Evolutionary conservation across 2,113 vertebrate species (phyloP).

Genomic region (Prinia subflava): DNA sequence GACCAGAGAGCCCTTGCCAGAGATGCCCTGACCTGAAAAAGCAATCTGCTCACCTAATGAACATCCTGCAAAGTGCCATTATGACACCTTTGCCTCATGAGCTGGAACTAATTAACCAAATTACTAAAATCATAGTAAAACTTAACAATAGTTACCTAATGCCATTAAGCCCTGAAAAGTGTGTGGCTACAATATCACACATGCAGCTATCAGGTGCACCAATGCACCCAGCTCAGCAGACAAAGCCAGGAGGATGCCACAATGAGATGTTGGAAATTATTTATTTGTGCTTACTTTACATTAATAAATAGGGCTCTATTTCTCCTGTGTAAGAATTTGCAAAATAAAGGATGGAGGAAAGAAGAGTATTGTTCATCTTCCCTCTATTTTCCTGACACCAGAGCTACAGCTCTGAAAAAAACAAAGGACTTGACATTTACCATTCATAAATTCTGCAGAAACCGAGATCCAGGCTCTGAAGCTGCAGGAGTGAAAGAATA

Average conservation of each 20-base stretch:
- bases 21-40: not conserved
- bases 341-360: constrained; percentile 35
- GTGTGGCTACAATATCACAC: not conserved
- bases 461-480: constrained; percentile 47
- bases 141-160: not conserved
- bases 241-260: not conserved
- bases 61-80: not conserved
- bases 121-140: constrained; percentile 12
- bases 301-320: not conserved
- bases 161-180: not conserved
- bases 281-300: constrained; percentile 21
- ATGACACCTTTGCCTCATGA: constrained; percentile 26
- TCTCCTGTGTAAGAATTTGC: constrained; percentile 13
- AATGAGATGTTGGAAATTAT: not conserved
- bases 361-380: not conserved
- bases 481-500: constrained; percentile 54
- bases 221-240: not conserved
- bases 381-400: constrained; percentile 41
- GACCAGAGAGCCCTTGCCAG: not conserved
- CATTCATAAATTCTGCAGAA: constrained; percentile 62
- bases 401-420: constrained; percentile 51
- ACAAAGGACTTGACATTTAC: constrained; percentile 67
- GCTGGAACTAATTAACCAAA: constrained; percentile 46
- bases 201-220: not conserved
- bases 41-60: constrained; percentile 30